Percentiles rank a stretch among this genome's conserved stretches.
Evolutionary conservation across 1,140 invertebrate species (phyloP).

Genomic region (Drosophila repleta): DNA sequence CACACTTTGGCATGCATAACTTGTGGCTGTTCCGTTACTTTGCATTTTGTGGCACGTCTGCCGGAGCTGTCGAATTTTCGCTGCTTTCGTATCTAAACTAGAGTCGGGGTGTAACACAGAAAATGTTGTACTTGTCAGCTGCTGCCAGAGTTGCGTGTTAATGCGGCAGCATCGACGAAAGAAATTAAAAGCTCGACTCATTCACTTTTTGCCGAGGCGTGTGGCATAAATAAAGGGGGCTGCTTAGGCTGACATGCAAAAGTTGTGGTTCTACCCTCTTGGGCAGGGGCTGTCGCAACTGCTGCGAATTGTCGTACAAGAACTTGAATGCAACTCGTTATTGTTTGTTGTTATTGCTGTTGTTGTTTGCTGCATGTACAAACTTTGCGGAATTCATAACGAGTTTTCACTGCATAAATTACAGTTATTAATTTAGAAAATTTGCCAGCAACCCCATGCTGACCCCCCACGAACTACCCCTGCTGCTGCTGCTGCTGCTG

Average conservation of each 20-base stretch:
- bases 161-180: slow-evolving; percentile 48
- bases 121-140: slow-evolving; percentile 29
- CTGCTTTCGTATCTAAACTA: background rate
- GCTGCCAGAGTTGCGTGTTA: slow-evolving; percentile 73
- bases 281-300: slow-evolving; percentile 41
- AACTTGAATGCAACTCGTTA: slow-evolving; percentile 52
- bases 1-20: slow-evolving; percentile 19
- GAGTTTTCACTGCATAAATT: slow-evolving; percentile 63
- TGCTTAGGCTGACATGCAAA: slow-evolving; percentile 67
- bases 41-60: slow-evolving; percentile 5
- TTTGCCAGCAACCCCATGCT: slow-evolving; percentile 28
- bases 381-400: slow-evolving; percentile 62
- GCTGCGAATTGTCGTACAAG: slow-evolving; percentile 56
- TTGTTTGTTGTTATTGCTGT: slow-evolving; percentile 37
- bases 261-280: slow-evolving; percentile 12
- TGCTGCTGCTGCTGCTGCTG: background rate
- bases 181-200: slow-evolving; percentile 41
- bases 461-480: background rate
- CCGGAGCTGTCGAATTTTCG: background rate
- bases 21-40: slow-evolving; percentile 16
- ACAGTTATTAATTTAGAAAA: slow-evolving; percentile 71
- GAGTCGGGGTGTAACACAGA: background rate
- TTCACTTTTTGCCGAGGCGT: slow-evolving; percentile 31
- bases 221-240: slow-evolving; percentile 59
- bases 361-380: slow-evolving; percentile 45